These are phyloP conservation scores for Platycercus adscitus DNA, from an alignment of 2,113 vertebrate species.

Conservation along the genomic window DNA sequence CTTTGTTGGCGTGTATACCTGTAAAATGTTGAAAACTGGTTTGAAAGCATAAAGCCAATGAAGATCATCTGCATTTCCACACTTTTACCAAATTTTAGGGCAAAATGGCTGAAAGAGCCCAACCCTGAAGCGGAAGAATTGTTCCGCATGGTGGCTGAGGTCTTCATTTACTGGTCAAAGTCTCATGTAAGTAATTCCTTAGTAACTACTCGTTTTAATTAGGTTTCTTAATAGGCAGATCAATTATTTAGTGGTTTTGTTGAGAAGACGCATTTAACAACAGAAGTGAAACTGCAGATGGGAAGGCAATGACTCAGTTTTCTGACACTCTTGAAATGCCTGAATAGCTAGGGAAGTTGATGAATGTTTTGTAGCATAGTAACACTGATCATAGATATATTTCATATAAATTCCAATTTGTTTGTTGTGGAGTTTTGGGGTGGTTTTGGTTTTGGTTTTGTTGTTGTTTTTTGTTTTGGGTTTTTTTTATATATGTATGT, in stretches of 20 bases:
- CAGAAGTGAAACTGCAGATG: not conserved
- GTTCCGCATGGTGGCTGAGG: slow-evolving; percentile 97
- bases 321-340: not conserved
- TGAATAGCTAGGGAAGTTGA: not conserved
- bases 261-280: not conserved
- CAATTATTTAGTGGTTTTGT: not conserved
- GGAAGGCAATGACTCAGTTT: not conserved
- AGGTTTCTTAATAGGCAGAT: not conserved
- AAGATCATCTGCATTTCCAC: not conserved
- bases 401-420: not conserved
- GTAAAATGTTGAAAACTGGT: not conserved
- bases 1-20: not conserved
- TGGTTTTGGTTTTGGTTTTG: not conserved
- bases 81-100: slow-evolving; percentile 76
- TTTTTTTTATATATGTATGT: not conserved
- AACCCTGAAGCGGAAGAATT: slow-evolving; percentile 89
- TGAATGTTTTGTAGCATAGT: not conserved
- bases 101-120: slow-evolving; percentile 93
- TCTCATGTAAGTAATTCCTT: slow-evolving; percentile 86
- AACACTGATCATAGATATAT: not conserved
- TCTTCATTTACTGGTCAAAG: slow-evolving; percentile 98
- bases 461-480: not conserved
- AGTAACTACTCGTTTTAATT: not conserved
- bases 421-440: not conserved
- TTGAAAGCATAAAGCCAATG: not conserved